These are phyloP conservation scores for Neosilurus mollespiculum DNA, from an alignment of 2,797 vertebrate species.

Conservation along the genomic window DNA sequence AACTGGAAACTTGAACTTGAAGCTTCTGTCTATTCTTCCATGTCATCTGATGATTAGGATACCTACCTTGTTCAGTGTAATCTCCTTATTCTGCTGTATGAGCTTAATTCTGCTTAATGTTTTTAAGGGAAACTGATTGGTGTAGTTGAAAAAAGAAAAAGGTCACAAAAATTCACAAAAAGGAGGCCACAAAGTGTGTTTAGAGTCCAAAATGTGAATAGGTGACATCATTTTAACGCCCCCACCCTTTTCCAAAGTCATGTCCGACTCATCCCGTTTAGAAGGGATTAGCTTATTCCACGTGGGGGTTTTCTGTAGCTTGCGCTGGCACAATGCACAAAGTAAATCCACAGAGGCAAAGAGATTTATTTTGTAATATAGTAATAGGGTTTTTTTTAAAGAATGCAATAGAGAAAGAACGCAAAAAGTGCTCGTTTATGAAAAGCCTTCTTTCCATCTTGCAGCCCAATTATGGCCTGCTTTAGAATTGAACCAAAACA, in stretches of 20 bases:
- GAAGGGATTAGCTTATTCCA: constrained; percentile 72
- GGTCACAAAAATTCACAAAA: constrained; percentile 61
- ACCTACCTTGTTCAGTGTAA: constrained; percentile 72
- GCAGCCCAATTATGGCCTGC: constrained; percentile 63
- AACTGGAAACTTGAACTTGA: too few species aligned
- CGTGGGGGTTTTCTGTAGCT: constrained; percentile 66
- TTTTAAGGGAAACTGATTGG: constrained; percentile 67
- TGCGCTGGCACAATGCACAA: constrained; percentile 67
- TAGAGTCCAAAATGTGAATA: constrained; percentile 70
- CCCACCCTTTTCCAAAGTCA: constrained; percentile 65
- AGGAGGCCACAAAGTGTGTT: constrained; percentile 59
- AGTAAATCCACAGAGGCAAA: constrained; percentile 66
- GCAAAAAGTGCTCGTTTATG: background rate
- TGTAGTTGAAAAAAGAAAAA: constrained; percentile 59
- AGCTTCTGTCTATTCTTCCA: background rate
- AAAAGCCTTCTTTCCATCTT: constrained; percentile 44
- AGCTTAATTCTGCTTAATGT: constrained; percentile 64
- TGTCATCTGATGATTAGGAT: constrained; percentile 68
- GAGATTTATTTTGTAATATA: constrained; percentile 70
- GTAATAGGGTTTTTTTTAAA: constrained; percentile 61
- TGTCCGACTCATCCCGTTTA: constrained; percentile 69
- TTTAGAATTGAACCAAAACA: constrained; percentile 71
- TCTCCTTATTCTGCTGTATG: constrained; percentile 65
- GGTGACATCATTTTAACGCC: constrained; percentile 63
- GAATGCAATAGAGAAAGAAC: constrained; percentile 18